Evolutionary conservation across 2,797 vertebrate genomes (phyloP), one percentile per base, ranked within the genome.

Genomic region (Helostoma temminkii): DNA sequence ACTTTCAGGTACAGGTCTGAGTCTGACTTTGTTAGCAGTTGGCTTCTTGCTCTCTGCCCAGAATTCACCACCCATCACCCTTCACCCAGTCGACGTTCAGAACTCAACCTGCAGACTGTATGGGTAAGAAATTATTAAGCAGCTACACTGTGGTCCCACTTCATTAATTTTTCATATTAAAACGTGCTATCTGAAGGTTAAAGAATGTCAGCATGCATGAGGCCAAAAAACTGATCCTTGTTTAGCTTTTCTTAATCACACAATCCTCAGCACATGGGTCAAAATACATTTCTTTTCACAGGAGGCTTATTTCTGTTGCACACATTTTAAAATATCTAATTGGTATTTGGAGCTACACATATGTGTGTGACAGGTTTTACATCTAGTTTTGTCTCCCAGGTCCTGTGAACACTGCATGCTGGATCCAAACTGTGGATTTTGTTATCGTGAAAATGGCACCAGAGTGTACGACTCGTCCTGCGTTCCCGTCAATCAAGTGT

Each of bases 381-480:
- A 1, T 47, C 55, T n/a, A 22, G 4, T 22, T 84, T 32, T 55
- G 8, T 34, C 42, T 52, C 42, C 2, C 74, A 99, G 98, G 78
- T 95, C 92, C 81, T 99, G 98, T 86, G 94, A 97, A 21, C 72
- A 78, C 39, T 99, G 98, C 82, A 99, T 99, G 96, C 79, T 98
- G 89, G 95, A 99, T 91, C 95, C 97, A 6, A 67, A 63, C 64
- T 99, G 98, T 79, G 98, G 98, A 9, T 97, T 98, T 85, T 99
- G 98, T 91, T 99, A 96, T 81, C 92, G 81, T 71, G 89, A 96
- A 67, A 98, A 97, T 71, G 76, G 82, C 60, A 94, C 96, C 14
- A 46, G 37, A 0, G 87, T 96, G 80, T 76, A 85, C 9, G 88
- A 96, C 55, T 95, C 97, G 16, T 96, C 97, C 1, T 99, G 98